A percentile compares a stretch with the other conserved stretches of the same genome.
Evolutionary conservation across 2,113 vertebrate genomes (phyloP).

Genomic region (Brachionichthys hirsutus): DNA sequence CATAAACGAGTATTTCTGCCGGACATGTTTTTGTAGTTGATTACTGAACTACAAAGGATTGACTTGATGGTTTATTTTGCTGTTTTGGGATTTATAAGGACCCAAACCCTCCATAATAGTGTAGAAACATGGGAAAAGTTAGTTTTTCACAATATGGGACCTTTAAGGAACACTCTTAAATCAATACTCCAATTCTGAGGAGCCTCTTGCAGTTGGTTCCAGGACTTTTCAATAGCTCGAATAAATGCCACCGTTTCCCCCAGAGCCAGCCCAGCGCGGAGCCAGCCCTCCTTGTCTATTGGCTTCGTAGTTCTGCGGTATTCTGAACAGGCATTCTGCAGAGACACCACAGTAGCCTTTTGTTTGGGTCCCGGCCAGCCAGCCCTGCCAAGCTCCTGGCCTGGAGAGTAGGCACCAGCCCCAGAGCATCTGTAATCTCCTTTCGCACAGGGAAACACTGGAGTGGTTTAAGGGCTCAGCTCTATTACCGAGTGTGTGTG

Average conservation of each 20-base stretch:
- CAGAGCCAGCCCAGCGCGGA: slow-evolving; percentile 40
- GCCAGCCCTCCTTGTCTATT: slow-evolving; percentile 46
- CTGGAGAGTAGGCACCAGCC: slow-evolving; percentile 65
- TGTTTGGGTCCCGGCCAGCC: slow-evolving; percentile 70
- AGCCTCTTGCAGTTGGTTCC: slow-evolving; percentile 32
- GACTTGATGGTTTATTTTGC: no score
- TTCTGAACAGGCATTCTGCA: slow-evolving; percentile 68
- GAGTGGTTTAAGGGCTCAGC: slow-evolving; percentile 74
- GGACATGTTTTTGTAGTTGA: no score
- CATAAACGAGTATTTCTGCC: no score
- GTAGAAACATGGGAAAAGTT: no score
- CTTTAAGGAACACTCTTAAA: slow-evolving; percentile 21
- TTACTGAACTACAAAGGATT: no score
- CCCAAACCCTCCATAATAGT: no score
- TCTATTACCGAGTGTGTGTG: slow-evolving; percentile 35
- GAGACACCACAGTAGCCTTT: slow-evolving; percentile 69
- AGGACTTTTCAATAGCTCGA: slow-evolving; percentile 45
- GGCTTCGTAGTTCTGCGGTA: slow-evolving; percentile 51
- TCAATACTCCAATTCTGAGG: slow-evolving; percentile 46
- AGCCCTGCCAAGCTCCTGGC: slow-evolving; percentile 62
- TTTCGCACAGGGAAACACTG: slow-evolving; percentile 88
- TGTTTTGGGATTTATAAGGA: no score
- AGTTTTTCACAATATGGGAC: no score
- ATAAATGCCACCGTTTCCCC: slow-evolving; percentile 61
- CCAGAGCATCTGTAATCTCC: slow-evolving; percentile 79